phyloP scores from a whole-genome alignment of 1,140 invertebrate genomes.

The Eulimnadia texana region DNA sequence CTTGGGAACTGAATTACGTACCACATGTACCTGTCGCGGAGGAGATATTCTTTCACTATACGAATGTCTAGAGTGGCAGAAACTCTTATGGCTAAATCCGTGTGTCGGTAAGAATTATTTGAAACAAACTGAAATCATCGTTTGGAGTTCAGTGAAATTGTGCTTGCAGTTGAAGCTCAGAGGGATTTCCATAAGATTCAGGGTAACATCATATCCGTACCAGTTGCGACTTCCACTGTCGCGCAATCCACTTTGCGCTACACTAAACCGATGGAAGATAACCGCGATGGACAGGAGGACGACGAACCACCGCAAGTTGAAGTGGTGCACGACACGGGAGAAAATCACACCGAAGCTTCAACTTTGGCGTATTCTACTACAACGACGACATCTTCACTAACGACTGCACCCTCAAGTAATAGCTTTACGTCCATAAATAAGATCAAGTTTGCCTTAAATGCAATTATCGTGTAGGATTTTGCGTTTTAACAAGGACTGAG shows the following conservation, averaged over 20 bases:
- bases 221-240: conserved; percentile 20
- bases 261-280: background rate
- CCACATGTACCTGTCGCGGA: conserved; percentile 53
- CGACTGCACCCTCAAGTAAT: background rate
- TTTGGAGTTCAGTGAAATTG: too few species aligned
- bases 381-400: background rate
- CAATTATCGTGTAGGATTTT: conserved; percentile 43
- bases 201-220: conserved; percentile 32
- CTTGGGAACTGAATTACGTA: conserved; percentile 64
- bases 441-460: background rate
- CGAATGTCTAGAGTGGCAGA: conserved; percentile 74
- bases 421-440: too few species aligned
- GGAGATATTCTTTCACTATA: conserved; percentile 58
- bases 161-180: conserved; percentile 70
- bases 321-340: background rate
- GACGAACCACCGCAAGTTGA: background rate
- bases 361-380: background rate
- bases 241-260: background rate
- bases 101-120: conserved; percentile 59
- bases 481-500: conserved; percentile 51
- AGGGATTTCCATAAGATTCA: conserved; percentile 66
- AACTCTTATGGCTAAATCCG: conserved; percentile 78
- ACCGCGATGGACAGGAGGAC: conserved; percentile 2
- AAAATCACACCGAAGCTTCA: background rate
- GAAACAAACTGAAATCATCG: background rate